A percentile compares a stretch with the other conserved stretches of the same genome.
These are phyloP conservation scores for Dolichoris vasculosae DNA, from an alignment of 1,140 invertebrate species.

Conservation along the genomic window DNA sequence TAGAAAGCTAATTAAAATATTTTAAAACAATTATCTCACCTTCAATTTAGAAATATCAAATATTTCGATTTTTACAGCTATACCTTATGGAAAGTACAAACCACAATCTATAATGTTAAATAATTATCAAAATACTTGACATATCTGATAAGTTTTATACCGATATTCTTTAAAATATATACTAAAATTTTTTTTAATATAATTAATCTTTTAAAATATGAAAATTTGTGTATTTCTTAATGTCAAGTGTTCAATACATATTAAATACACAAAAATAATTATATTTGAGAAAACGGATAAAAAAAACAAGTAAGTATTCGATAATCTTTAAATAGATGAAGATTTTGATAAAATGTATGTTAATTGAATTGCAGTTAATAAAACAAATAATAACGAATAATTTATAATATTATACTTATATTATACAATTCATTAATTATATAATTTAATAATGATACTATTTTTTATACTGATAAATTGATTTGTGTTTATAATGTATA, in stretches of 20 bases:
- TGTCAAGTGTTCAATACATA: not conserved
- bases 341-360: not conserved
- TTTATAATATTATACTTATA: no score
- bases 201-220: not conserved
- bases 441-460: no score
- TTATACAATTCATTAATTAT: no score
- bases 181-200: not conserved
- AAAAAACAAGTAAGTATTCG: not conserved
- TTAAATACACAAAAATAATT: no score
- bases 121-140: not conserved
- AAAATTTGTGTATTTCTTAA: not conserved
- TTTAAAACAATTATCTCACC: not conserved
- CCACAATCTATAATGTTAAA: not conserved
- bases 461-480: no score
- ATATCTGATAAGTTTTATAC: not conserved
- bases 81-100: not conserved
- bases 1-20: not conserved
- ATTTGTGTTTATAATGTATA: no score
- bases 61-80: not conserved
- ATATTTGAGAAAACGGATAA: not conserved
- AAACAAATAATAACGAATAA: no score
- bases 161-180: not conserved
- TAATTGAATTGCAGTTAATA: not conserved
- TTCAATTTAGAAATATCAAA: not conserved
- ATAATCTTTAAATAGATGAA: not conserved